phyloP scores from a whole-genome alignment of 2,797 vertebrate species.

The Hypotaenidia okinawae region DNA sequence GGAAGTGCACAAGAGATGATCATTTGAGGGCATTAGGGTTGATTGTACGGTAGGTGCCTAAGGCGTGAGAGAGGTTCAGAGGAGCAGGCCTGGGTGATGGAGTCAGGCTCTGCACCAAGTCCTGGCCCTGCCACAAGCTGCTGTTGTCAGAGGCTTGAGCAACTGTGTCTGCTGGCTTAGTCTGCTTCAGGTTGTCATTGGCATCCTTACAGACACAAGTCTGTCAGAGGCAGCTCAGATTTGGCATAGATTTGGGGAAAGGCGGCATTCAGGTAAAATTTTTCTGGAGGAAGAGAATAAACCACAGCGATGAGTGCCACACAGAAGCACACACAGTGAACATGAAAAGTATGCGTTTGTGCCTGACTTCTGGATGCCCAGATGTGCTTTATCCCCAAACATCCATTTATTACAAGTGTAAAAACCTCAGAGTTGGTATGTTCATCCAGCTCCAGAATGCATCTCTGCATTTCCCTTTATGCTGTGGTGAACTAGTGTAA shows the following conservation, averaged over 20 bases:
- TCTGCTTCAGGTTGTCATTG: background rate
- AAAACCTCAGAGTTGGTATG: background rate
- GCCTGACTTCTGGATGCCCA: background rate
- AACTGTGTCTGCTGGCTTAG: background rate
- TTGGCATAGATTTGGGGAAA: background rate
- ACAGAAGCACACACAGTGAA: background rate
- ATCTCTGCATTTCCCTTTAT: background rate
- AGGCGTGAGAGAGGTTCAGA: background rate
- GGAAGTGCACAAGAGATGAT: conserved; percentile 22
- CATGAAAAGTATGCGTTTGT: background rate
- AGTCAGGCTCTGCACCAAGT: background rate
- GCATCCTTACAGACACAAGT: background rate
- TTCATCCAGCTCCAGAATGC: background rate
- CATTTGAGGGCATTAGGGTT: conserved; percentile 15
- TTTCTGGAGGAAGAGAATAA: background rate
- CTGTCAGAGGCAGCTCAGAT: background rate
- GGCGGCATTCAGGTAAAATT: background rate
- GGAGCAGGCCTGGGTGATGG: background rate
- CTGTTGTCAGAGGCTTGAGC: accelerated
- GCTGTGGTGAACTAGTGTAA: background rate
- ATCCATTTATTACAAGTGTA: background rate
- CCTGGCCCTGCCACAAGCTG: background rate
- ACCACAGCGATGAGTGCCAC: background rate
- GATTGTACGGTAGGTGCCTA: background rate
- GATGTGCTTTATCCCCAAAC: background rate